Base-by-base conservation (phyloP, 2,888 invertebrate genomes). In the Eueremaeus valkanovi region DNA sequence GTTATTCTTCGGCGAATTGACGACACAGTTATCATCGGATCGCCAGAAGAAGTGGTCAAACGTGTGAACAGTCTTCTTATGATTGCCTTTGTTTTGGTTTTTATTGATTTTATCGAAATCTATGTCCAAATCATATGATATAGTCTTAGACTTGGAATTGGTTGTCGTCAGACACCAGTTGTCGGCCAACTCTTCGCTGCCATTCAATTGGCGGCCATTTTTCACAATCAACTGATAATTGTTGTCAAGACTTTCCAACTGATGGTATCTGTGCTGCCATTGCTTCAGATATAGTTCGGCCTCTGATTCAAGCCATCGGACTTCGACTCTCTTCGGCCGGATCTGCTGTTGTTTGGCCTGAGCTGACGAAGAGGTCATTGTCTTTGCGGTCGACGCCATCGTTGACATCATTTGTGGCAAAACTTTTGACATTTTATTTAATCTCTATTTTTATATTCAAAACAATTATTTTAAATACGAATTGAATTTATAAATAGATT, bases 241-340 rank as follows among this genome's bases (percentile, higher is more conserved):
- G n/a, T 24, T 18, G 11, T 75, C 75, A 5, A 75, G 51, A 18
- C 70, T 72, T 18, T 49, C 75, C 40, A 75, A 72, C 51, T 75
- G 75, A n/a, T 72, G 75, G 55, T 75, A 75, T 72, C 70, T 18
- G 33, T 70, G 75, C n/a, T 70, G 70, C 75, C 75, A 75, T 70
- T 72, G 75, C 68, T 75, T 75, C 68, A 75, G 40, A 58, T 75
- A 75, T 18, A 72, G 40, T 21, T 75, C 58, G 5, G 75, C n/a
- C 51, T 75, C 75, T 0, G 49, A 36, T 8, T 75, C 70, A 8
- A 75, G 70, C 75, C 75, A 75, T 29, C 75, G 75, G 31, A 75
- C 75, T 72, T 75, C 75, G 0, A 75, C 75, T 61, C 68, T 70
- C 51, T 75, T 75, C 2, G 66, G 33, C 18, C 33, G 29, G 9